These are phyloP conservation scores for Ceratina calcarata DNA, from an alignment of 1,140 invertebrate genomes.

Conservation along the genomic window DNA sequence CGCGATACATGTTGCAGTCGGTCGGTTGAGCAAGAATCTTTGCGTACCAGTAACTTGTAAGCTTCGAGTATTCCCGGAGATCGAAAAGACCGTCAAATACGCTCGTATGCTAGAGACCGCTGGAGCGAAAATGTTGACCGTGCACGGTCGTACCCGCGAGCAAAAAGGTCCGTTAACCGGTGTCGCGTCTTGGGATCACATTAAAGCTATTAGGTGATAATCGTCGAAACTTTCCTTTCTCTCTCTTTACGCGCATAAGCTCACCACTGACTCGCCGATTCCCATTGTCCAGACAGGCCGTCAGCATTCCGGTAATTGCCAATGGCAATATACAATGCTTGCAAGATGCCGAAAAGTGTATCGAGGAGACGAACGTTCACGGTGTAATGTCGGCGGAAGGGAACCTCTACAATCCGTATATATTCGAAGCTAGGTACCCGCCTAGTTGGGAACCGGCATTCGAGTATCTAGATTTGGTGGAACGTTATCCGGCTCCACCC, in stretches of 20 bases:
- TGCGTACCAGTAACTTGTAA: slow-evolving; percentile 97
- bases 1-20: slow-evolving; percentile 59
- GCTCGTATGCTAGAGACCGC: slow-evolving; percentile 96
- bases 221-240: background rate
- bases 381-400: slow-evolving; percentile 97
- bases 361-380: slow-evolving; percentile 92
- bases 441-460: slow-evolving; percentile 93
- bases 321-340: slow-evolving; percentile 98
- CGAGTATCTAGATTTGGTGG: slow-evolving; percentile 93
- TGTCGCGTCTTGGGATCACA: slow-evolving; percentile 96
- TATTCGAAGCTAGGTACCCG: slow-evolving; percentile 90
- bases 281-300: slow-evolving; percentile 83
- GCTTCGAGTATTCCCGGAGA: slow-evolving; percentile 93
- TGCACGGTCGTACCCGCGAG: slow-evolving; percentile 97
- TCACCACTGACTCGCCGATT: background rate
- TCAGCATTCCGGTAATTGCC: slow-evolving; percentile 96
- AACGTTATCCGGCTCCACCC: slow-evolving; percentile 92
- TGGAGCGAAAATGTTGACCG: slow-evolving; percentile 95
- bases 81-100: slow-evolving; percentile 94
- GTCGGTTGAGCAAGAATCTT: slow-evolving; percentile 82
- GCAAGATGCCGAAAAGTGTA: slow-evolving; percentile 92
- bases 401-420: slow-evolving; percentile 95
- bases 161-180: slow-evolving; percentile 98
- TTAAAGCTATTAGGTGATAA: slow-evolving; percentile 91
- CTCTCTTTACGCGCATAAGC: background rate